These are phyloP conservation scores for Drosophila prostipennis DNA, from an alignment of 2,888 invertebrate species.

Conservation along the genomic window DNA sequence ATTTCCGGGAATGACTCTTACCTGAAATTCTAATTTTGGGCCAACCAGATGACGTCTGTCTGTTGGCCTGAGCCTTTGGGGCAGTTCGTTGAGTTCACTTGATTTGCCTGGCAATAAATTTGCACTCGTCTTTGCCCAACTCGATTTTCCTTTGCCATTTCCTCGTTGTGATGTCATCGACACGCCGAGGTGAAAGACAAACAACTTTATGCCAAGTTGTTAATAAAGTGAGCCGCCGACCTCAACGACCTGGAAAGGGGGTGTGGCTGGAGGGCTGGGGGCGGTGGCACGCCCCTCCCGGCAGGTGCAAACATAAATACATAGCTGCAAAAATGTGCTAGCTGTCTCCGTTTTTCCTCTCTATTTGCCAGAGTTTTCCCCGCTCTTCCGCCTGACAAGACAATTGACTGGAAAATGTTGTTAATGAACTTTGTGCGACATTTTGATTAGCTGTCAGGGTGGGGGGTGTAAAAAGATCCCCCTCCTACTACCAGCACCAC, in stretches of 20 bases:
- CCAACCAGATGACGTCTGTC: conserved; percentile 14
- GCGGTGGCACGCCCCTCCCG: background rate
- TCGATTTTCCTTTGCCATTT: background rate
- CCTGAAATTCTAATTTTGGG: background rate
- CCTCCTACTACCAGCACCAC: background rate
- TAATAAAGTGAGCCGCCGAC: conserved; percentile 69
- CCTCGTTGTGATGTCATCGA: conserved; percentile 65
- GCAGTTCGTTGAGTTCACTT: conserved; percentile 70
- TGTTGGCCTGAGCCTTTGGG: conserved; percentile 6
- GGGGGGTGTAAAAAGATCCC: background rate
- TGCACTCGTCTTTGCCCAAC: background rate
- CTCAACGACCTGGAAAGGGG: conserved; percentile 47
- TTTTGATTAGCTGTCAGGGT: conserved; percentile 72
- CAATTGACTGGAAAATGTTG: conserved; percentile 78
- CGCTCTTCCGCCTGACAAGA: conserved; percentile 59
- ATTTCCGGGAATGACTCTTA: background rate
- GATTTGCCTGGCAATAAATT: conserved; percentile 65
- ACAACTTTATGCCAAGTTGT: conserved; percentile 75
- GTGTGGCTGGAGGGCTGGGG: background rate
- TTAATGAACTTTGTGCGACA: conserved; percentile 77
- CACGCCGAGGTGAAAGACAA: conserved; percentile 75
- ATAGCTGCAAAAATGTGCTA: conserved; percentile 53
- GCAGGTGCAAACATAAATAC: conserved; percentile 33
- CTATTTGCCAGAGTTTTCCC: conserved; percentile 1
- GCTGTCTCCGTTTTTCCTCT: conserved; percentile 2